Conservation (phyloP, 1,140 invertebrate species). For the Drosophila cardini region DNA sequence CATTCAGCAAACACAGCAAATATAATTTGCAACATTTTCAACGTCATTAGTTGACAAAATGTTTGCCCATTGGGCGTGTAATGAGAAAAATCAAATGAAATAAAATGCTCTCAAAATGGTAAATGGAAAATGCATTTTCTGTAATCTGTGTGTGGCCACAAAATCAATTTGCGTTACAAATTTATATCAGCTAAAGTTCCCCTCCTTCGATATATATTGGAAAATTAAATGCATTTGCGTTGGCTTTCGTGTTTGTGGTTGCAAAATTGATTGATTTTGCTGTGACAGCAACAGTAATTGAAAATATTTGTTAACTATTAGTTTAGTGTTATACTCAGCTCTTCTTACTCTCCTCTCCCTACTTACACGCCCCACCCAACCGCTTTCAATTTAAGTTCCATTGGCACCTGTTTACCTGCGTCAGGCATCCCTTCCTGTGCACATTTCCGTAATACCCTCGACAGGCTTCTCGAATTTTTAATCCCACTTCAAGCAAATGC, state of each 20-base stretch:
- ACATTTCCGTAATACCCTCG: conserved; percentile 55
- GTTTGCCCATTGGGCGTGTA: conserved; percentile 30
- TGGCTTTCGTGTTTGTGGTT: conserved; percentile 68
- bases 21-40: conserved; percentile 62
- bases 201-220: conserved; percentile 21
- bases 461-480: conserved; percentile 45
- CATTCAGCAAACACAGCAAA: conserved; percentile 65
- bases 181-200: conserved; percentile 45
- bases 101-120: conserved; percentile 28
- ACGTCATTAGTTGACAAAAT: conserved; percentile 69
- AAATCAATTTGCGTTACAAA: conserved; percentile 77
- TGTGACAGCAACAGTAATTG: conserved; percentile 81
- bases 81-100: conserved; percentile 31
- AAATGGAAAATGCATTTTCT: conserved; percentile 69
- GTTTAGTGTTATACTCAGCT: conserved; percentile 45
- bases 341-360: not conserved
- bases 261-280: conserved; percentile 79
- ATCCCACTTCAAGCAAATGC: conserved; percentile 70
- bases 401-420: conserved; percentile 48
- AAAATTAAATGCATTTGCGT: conserved; percentile 70
- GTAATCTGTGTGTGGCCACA: conserved; percentile 77
- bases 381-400: conserved; percentile 11
- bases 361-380: not conserved
- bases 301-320: conserved; percentile 80
- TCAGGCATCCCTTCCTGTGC: conserved; percentile 68